phyloP scores from a whole-genome alignment of 23 tunicate species.

The Trididemnum miniatum region DNA sequence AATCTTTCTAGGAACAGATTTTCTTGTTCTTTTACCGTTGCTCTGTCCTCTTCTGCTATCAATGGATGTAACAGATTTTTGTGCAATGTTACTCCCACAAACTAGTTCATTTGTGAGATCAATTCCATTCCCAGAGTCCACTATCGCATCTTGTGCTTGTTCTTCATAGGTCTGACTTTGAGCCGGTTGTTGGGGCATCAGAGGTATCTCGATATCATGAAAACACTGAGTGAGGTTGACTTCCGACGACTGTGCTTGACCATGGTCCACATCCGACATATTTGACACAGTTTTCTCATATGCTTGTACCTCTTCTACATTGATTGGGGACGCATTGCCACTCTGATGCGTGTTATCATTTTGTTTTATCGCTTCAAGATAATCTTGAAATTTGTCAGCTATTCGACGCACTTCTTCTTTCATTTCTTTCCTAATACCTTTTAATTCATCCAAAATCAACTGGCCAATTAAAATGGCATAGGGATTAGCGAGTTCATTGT shows the following conservation, averaged over 20 bases:
- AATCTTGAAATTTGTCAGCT: slow-evolving; percentile 32
- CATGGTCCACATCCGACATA: neutral
- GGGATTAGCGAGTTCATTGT: neutral
- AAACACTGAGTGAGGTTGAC: slow-evolving; percentile 22
- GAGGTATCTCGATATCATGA: slow-evolving; percentile 14
- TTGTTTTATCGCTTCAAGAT: neutral
- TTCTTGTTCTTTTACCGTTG: slow-evolving; percentile 18
- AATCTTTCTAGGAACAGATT: slow-evolving; percentile 8
- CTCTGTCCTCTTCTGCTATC: neutral
- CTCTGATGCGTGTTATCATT: neutral
- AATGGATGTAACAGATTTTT: neutral
- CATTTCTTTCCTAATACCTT: slow-evolving; percentile 20
- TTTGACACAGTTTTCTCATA: neutral
- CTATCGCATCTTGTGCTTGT: neutral
- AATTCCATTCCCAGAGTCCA: neutral
- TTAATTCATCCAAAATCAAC: slow-evolving; percentile 14
- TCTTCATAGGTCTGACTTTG: neutral
- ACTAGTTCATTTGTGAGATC: neutral
- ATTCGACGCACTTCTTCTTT: slow-evolving; percentile 19
- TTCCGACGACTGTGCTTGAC: neutral
- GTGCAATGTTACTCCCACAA: neutral
- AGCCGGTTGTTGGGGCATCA: neutral
- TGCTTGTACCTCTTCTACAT: neutral
- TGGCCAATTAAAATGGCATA: slow-evolving; percentile 19
- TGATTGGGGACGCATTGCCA: neutral